These are phyloP conservation scores for Malaclemys terrapin DNA, from an alignment of 2,113 vertebrate genomes.

Conservation along the genomic window DNA sequence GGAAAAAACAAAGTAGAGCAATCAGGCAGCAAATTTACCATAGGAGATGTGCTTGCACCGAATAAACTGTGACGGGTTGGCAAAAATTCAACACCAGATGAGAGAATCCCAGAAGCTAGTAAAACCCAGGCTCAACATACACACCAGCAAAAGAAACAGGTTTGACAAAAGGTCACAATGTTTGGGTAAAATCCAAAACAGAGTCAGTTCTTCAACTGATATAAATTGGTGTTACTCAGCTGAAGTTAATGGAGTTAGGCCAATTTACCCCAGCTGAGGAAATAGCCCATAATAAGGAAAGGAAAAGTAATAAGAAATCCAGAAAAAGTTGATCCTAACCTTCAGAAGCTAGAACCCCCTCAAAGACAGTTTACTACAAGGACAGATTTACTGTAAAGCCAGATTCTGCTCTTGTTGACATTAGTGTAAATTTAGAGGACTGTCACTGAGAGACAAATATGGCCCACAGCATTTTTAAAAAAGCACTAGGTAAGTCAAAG, in stretches of 20 bases:
- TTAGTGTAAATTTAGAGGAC: background rate
- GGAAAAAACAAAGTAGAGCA: slow-evolving; percentile 60
- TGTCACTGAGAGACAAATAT: background rate
- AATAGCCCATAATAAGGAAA: background rate
- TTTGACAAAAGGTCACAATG: rapidly evolving
- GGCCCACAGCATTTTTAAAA: background rate
- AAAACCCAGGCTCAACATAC: background rate
- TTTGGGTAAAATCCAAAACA: background rate
- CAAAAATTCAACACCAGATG: background rate
- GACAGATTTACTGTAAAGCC: background rate
- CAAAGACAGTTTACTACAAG: rapidly evolving
- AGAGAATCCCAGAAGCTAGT: background rate
- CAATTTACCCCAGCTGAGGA: background rate
- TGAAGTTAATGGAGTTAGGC: background rate
- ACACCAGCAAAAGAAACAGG: background rate
- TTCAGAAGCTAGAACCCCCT: background rate
- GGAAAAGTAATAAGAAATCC: background rate
- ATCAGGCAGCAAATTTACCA: slow-evolving; percentile 57
- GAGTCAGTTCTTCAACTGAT: rapidly evolving
- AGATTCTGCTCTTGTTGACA: rapidly evolving
- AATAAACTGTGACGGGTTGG: background rate
- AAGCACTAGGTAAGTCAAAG: background rate
- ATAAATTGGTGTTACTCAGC: background rate
- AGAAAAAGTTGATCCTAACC: background rate
- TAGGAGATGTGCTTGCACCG: background rate